These are phyloP conservation scores for Microcebus lehilahytsara DNA, from an alignment of 2,113 vertebrate genomes.

Conservation along the genomic window DNA sequence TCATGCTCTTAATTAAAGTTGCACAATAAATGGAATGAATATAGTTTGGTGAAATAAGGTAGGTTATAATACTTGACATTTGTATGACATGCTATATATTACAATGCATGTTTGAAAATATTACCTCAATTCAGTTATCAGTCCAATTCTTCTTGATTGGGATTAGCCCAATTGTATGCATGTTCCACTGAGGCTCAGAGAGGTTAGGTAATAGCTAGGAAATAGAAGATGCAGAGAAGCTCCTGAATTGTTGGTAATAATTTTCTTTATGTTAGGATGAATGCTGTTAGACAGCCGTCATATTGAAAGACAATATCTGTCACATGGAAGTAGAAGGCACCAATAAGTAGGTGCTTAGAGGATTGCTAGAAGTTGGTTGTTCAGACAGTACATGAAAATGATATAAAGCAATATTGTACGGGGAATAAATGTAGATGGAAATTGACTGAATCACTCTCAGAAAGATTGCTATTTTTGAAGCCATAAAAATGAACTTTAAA, in stretches of 20 bases:
- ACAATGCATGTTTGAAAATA: not conserved
- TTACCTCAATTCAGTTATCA: not conserved
- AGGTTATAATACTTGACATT: not conserved
- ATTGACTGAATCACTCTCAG: not conserved
- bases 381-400: not conserved
- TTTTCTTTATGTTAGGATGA: not conserved
- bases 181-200: not conserved
- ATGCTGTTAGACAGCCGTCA: not conserved
- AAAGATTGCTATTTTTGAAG: conserved; percentile 12
- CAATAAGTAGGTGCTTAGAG: not conserved
- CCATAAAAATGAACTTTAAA: conserved; percentile 3
- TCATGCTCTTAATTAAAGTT: not conserved
- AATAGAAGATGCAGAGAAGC: not conserved
- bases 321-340: not conserved
- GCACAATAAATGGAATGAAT: not conserved
- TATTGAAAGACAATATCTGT: not conserved
- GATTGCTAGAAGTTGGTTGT: not conserved
- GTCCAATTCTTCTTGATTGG: not conserved
- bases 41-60: not conserved
- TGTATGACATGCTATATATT: not conserved
- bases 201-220: not conserved
- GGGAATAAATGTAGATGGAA: not conserved
- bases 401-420: not conserved
- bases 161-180: not conserved
- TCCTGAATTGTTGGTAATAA: not conserved